A percentile compares a stretch with the other conserved stretches of the same genome.
Evolutionary conservation across 2,113 vertebrate species (phyloP).

Genomic region (Albula glossodonta): DNA sequence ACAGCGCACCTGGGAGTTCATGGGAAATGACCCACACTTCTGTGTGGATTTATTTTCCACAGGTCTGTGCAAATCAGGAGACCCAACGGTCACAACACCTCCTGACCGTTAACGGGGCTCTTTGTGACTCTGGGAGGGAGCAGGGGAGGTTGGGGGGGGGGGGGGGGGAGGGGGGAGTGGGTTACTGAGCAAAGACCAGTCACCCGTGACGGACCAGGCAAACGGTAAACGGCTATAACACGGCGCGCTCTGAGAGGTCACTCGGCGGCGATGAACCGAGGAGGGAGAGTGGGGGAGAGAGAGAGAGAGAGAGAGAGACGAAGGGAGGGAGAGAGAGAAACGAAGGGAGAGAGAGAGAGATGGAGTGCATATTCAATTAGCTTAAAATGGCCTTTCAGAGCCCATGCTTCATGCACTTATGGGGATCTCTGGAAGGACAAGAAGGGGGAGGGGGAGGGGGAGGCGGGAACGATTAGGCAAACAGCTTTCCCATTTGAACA

Average conservation of each 20-base stretch:
- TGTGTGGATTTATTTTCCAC: not conserved
- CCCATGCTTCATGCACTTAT: constrained; percentile 18
- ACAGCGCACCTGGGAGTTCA: not conserved
- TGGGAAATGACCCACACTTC: not conserved
- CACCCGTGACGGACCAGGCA: not conserved
- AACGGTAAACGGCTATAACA: not conserved
- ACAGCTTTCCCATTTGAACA: constrained; percentile 45
- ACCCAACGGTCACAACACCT: not conserved
- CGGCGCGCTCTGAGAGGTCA: no score
- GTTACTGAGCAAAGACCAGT: not conserved
- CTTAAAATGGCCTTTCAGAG: constrained; percentile 38
- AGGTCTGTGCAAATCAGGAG: not conserved
- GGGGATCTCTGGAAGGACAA: constrained; percentile 33
- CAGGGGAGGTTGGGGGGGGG: no score
- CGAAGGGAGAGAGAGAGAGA: not conserved
- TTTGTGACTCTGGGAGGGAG: not conserved
- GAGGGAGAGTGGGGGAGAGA: constrained; percentile 23
- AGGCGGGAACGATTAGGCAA: constrained; percentile 34
- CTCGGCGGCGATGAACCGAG: no score
- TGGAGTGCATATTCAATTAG: constrained; percentile 50
- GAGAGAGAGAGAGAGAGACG: constrained; percentile 29
- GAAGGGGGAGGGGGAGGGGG: constrained; percentile 15
- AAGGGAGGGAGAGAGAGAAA: not conserved
- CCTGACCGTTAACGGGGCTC: not conserved
- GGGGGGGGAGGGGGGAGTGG: not conserved